Percentiles rank a stretch among this genome's conserved stretches.
These are phyloP conservation scores for Centropus unirufus DNA, from an alignment of 2,113 vertebrate species.

Conservation along the genomic window DNA sequence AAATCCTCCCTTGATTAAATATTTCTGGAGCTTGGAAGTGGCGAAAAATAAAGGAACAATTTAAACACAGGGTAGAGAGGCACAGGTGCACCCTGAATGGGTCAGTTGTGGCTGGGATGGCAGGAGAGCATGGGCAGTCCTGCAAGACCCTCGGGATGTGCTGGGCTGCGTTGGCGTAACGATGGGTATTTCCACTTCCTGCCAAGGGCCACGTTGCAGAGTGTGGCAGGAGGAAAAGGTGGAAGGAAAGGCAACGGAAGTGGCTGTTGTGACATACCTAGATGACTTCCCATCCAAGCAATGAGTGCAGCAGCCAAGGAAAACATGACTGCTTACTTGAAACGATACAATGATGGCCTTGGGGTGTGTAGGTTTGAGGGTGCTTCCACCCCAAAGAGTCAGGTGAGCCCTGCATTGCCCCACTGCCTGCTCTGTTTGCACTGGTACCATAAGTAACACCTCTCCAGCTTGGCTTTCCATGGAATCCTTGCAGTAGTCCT, in stretches of 20 bases:
- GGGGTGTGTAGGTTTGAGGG: background rate
- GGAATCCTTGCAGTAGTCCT: background rate
- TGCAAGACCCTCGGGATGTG: background rate
- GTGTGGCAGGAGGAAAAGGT: background rate
- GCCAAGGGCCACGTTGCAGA: background rate
- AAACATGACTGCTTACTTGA: background rate
- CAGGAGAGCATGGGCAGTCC: background rate
- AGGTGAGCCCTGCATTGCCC: background rate
- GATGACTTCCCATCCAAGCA: background rate
- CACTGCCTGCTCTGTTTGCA: background rate
- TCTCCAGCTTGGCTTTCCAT: background rate
- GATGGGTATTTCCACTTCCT: background rate
- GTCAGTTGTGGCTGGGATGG: background rate
- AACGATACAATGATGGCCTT: background rate
- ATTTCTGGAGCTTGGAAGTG: background rate
- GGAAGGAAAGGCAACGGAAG: background rate
- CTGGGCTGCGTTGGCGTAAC: background rate
- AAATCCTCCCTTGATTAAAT: slow-evolving; percentile 23
- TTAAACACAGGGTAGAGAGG: background rate
- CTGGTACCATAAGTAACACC: background rate
- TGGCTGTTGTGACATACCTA: background rate
- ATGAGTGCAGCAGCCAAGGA: background rate
- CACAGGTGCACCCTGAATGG: background rate
- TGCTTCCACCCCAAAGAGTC: background rate
- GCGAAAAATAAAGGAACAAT: background rate